Percentiles rank a stretch among this genome's conserved stretches.
Conservation (phyloP, 2,797 vertebrate genomes). For the Phoeniculus purpureus region DNA sequence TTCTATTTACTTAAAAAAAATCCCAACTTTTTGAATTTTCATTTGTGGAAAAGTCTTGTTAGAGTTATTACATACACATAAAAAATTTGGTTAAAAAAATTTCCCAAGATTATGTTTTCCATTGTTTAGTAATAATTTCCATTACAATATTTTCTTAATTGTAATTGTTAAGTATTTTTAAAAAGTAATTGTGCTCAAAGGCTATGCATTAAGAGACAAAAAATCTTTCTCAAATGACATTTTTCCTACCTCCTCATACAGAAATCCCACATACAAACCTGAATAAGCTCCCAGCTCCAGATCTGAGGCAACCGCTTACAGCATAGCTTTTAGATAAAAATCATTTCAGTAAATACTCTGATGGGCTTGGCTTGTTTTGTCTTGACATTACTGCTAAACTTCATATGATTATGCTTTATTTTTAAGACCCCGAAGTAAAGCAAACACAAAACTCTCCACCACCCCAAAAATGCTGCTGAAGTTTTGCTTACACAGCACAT, state of each 20-base stretch:
- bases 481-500: not conserved
- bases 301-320: not conserved
- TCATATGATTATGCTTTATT: not conserved
- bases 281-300: not conserved
- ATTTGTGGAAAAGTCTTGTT: not conserved
- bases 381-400: not conserved
- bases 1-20: not conserved
- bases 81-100: not conserved
- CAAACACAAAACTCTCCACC: not conserved
- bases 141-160: not conserved
- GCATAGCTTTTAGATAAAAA: not conserved
- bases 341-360: not conserved
- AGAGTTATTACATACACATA: not conserved
- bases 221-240: not conserved
- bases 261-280: not conserved
- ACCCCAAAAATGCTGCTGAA: not conserved
- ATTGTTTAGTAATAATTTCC: not conserved
- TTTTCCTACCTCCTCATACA: not conserved
- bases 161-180: not conserved
- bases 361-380: not conserved
- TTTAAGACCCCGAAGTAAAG: not conserved
- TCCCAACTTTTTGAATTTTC: not conserved
- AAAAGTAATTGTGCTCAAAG: not conserved
- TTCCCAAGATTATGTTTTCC: not conserved
- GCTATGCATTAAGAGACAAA: not conserved